Conservation (phyloP, 2,888 invertebrate genomes). For the Drosophila falleni region DNA sequence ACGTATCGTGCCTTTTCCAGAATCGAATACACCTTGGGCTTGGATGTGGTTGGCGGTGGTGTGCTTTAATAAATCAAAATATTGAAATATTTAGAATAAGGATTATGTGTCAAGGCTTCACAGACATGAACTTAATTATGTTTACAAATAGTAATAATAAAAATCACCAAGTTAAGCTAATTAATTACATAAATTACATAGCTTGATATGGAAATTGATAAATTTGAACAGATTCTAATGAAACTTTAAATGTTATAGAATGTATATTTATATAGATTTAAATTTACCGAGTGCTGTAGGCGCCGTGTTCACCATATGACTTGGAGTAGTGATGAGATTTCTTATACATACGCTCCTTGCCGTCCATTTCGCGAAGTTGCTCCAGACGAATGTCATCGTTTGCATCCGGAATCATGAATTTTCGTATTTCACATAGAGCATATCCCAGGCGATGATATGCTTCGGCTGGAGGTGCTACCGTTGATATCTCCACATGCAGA, state of each 20-base stretch:
- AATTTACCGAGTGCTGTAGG: constrained; percentile 78
- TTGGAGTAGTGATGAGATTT: constrained; percentile 83
- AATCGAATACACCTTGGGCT: constrained; percentile 93
- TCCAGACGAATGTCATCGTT: constrained; percentile 84
- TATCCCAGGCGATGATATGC: constrained; percentile 94
- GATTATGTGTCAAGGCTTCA: background rate
- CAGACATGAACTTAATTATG: background rate
- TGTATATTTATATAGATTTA: no score
- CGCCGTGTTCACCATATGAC: constrained; percentile 79
- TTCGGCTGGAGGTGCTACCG: constrained; percentile 95
- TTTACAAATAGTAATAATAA: background rate
- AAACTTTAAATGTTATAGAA: background rate
- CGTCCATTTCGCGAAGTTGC: constrained; percentile 84
- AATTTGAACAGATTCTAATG: no score
- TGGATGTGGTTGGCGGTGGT: constrained; percentile 86
- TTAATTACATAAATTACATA: background rate
- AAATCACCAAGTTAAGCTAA: background rate
- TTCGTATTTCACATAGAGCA: constrained; percentile 91
- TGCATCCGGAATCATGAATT: constrained; percentile 92
- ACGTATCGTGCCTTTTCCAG: constrained; percentile 92
- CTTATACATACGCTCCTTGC: constrained; percentile 84
- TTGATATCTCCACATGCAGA: constrained; percentile 96
- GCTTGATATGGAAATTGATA: no score
- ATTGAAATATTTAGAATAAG: constrained; percentile 3
- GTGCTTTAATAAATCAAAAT: constrained; percentile 63